Conservation (phyloP, 2,797 vertebrate species). For the Anas georgica region DNA sequence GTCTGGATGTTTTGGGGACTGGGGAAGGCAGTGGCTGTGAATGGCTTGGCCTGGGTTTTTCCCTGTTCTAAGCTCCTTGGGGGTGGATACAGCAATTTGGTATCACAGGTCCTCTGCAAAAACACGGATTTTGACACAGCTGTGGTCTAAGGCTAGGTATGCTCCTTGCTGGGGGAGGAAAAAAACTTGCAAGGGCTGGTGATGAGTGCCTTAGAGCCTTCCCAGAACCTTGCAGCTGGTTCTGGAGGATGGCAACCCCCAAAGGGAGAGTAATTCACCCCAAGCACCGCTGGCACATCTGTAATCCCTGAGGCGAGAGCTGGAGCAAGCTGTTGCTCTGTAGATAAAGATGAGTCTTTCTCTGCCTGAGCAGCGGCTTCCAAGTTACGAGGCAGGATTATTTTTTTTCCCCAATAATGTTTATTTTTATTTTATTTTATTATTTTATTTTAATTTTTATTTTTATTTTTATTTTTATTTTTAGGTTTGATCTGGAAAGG, state of each 20-base stretch:
- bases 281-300: neutral
- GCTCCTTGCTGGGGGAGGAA: fast-evolving
- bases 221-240: neutral
- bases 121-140: neutral
- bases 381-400: neutral
- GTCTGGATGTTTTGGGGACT: neutral
- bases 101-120: neutral
- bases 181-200: neutral
- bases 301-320: fast-evolving
- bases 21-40: neutral
- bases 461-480: too few relatives aligned
- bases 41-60: neutral
- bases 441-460: too few relatives aligned
- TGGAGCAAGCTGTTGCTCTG: neutral
- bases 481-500: neutral
- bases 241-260: too few relatives aligned
- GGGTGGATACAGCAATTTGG: neutral
- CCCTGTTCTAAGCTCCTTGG: fast-evolving
- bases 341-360: neutral
- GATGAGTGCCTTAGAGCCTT: neutral
- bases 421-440: neutral
- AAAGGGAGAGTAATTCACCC: neutral
- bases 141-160: neutral
- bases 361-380: neutral
- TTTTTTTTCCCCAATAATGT: neutral